These are phyloP conservation scores for Hemichromis elongatus DNA, from an alignment of 2,113 vertebrate species.

Conservation along the genomic window DNA sequence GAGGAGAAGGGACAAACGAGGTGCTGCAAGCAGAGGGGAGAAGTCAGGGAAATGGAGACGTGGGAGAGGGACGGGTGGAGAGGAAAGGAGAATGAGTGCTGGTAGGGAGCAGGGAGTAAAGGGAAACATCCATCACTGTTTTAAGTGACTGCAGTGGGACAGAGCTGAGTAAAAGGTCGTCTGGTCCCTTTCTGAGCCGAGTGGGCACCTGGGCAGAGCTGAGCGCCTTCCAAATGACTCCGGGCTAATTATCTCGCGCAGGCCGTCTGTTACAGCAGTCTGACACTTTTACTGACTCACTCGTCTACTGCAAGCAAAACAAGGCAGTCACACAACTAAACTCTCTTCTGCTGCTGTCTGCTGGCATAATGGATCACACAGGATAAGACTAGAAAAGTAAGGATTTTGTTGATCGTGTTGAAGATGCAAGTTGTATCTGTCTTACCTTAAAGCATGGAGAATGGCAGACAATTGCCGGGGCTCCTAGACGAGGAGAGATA, in stretches of 20 bases:
- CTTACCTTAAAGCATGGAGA: constrained; percentile 31
- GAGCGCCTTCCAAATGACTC: constrained; percentile 43
- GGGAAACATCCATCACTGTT: constrained; percentile 66
- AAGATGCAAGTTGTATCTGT: neutral
- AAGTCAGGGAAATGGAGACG: neutral
- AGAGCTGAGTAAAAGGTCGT: constrained; percentile 56
- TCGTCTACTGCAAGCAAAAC: constrained; percentile 3
- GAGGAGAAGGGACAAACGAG: constrained; percentile 6
- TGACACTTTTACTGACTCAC: constrained; percentile 55
- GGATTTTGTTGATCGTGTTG: neutral
- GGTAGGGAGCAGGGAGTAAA: neutral
- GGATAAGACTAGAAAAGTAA: neutral
- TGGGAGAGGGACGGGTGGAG: neutral
- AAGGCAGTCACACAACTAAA: neutral
- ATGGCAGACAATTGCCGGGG: neutral
- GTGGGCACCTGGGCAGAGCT: constrained; percentile 56
- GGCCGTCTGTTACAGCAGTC: constrained; percentile 35
- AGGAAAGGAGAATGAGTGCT: neutral
- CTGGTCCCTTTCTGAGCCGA: constrained; percentile 48
- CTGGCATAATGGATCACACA: neutral
- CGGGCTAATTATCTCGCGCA: constrained; percentile 45
- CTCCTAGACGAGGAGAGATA: constrained; percentile 36
- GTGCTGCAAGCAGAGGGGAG: neutral
- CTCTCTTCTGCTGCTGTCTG: neutral
- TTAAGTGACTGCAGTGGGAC: constrained; percentile 68